Evolutionary conservation across 2,888 invertebrate species (phyloP).

Genomic region (Ceratothoa steindachneri): DNA sequence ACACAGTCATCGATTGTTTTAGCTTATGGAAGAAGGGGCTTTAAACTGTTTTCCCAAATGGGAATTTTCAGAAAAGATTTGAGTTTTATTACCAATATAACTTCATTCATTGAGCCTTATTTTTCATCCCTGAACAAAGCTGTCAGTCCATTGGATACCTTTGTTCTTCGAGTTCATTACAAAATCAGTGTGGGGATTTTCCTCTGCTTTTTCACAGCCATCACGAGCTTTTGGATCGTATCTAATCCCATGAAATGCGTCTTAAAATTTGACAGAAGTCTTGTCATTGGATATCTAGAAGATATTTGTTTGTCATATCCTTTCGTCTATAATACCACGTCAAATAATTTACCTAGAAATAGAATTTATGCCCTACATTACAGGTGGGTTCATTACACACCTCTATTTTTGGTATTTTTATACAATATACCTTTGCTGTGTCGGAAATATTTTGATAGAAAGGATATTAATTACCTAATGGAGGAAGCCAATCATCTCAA

Average conservation of each 20-base stretch:
- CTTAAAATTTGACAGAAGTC: conserved; percentile 21
- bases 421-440: conserved; percentile 4
- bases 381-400: conserved; percentile 16
- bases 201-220: neutral
- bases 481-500: neutral
- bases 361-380: conserved; percentile 21
- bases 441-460: conserved; percentile 9
- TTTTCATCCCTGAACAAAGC: neutral
- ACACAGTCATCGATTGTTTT: no score
- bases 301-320: conserved; percentile 22
- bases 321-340: neutral
- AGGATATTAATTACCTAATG: neutral
- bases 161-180: neutral
- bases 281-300: conserved; percentile 2
- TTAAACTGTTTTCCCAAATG: neutral
- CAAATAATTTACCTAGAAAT: neutral
- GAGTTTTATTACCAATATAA: neutral
- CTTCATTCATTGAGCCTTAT: neutral
- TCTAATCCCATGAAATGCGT: conserved; percentile 17
- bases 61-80: neutral
- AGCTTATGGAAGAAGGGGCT: no score
- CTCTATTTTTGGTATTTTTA: conserved; percentile 5
- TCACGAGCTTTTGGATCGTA: neutral
- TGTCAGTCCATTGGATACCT: neutral
- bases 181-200: neutral